Evolutionary conservation across 2,113 vertebrate genomes (phyloP).

Genomic region (Oriolus oriolus): DNA sequence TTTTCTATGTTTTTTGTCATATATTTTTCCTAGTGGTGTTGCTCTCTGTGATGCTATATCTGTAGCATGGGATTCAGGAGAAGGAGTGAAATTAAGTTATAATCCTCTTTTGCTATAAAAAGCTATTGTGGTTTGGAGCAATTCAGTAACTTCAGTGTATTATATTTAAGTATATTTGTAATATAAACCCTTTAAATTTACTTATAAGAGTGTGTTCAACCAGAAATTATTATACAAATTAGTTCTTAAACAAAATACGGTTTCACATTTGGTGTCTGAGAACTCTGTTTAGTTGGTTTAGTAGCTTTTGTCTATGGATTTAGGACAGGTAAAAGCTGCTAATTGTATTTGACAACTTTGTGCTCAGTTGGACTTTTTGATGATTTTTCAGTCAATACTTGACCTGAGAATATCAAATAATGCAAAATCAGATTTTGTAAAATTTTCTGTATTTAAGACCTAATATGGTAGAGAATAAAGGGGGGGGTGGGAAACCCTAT

Average conservation of each 20-base stretch:
- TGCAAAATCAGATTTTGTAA: neutral
- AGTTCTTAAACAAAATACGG: neutral
- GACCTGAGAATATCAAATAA: neutral
- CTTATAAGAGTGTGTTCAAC: neutral
- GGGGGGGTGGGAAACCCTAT: fast-evolving
- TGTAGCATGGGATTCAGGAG: neutral
- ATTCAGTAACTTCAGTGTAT: neutral
- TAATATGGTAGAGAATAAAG: neutral
- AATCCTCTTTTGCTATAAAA: neutral
- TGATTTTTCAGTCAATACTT: neutral
- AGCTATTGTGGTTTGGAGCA: neutral
- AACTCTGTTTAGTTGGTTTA: neutral
- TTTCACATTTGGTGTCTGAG: neutral
- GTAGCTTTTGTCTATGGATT: neutral
- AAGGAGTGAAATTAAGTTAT: neutral
- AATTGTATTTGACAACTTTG: neutral
- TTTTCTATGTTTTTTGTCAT: neutral
- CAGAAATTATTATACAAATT: neutral
- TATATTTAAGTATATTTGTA: neutral
- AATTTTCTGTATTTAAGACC: neutral
- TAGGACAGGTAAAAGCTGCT: neutral
- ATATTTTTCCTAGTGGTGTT: neutral
- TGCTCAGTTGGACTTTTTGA: neutral
- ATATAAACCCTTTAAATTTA: neutral
- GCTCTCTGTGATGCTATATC: neutral